These are phyloP conservation scores for Okapia johnstoni DNA, from an alignment of 2,113 vertebrate species.

Conservation along the genomic window DNA sequence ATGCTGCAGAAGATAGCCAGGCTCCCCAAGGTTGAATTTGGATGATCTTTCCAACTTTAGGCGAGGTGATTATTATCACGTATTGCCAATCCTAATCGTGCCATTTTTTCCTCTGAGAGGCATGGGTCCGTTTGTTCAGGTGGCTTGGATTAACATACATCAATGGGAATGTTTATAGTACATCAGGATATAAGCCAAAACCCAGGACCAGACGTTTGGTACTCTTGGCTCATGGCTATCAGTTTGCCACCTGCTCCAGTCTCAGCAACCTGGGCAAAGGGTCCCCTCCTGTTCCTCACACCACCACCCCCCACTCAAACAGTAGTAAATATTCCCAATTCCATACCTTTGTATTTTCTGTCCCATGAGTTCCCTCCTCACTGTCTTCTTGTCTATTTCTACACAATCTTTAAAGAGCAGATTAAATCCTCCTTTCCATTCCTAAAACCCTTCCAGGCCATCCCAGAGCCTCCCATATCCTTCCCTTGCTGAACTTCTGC, in stretches of 20 bases:
- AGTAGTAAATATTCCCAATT: not conserved
- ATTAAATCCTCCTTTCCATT: not conserved
- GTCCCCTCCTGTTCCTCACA: not conserved
- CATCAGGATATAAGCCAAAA: not conserved
- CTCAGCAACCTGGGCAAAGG: not conserved
- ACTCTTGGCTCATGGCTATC: not conserved
- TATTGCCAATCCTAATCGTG: not conserved
- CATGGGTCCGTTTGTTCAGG: not conserved
- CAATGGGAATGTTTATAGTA: not conserved
- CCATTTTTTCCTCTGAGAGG: not conserved
- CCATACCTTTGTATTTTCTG: not conserved
- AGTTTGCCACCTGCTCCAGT: not conserved
- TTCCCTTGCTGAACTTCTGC: not conserved
- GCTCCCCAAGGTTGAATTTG: not conserved
- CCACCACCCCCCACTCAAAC: not conserved
- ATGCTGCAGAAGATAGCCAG: not conserved
- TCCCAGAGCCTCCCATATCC: not conserved
- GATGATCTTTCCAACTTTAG: not conserved
- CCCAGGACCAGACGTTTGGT: not conserved
- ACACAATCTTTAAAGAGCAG: not conserved
- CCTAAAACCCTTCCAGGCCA: not conserved
- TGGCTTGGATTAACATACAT: not conserved
- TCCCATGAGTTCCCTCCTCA: not conserved
- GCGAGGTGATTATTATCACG: not conserved
- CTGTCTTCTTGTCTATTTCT: not conserved